Base-by-base conservation (phyloP, 1,140 invertebrate species). In the Papilio dardanus region DNA sequence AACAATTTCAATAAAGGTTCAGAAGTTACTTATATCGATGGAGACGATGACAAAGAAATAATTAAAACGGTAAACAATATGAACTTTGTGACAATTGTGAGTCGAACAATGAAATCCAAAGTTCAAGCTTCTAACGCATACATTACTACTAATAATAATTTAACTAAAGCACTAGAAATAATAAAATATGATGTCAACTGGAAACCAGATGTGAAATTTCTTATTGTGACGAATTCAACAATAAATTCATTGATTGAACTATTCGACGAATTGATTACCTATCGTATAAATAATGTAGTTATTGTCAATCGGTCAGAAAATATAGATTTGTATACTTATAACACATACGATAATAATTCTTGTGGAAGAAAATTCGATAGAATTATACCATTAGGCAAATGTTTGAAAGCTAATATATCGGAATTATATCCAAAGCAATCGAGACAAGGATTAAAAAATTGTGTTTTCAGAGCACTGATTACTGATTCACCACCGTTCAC, bases 401-500 rank as follows among this genome's bases (percentile, higher is more conserved):
- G 67, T 35, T 30, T 21, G n/a, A n/a, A 7, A 10, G 35, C 24
- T 19, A 24, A 65, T 16, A 71, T 50, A 1, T 24, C 65, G 8
- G 50, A 86, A 67, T 66, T 86, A 7, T 89, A 80, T 67, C 82
- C 83, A 16, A 30, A 77, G 1, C 84, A 83, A 73, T 58, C 81
- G 2, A 46, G 77, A n/a, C 84, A 78, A 1, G 78, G 66, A 42
- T 28, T 69, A 24, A 19, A 28, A 40, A 85, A 82, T 21, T 91
- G 89, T 68, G 81, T 78, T 0, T 76, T 90, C 3, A 79, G 78
- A 50, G 76, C 82, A 4, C 74, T 75, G 0, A 68, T 77, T 10
- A 37, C 86, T 4, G 79, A 90, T 24, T 85, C 83, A 77, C 89
- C 88, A 24, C 90, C 89, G 0, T 89, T 80, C 33, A 67, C 78